Base-by-base conservation (phyloP, 1,140 invertebrate species). In the Zaprionus lachaisei region DNA sequence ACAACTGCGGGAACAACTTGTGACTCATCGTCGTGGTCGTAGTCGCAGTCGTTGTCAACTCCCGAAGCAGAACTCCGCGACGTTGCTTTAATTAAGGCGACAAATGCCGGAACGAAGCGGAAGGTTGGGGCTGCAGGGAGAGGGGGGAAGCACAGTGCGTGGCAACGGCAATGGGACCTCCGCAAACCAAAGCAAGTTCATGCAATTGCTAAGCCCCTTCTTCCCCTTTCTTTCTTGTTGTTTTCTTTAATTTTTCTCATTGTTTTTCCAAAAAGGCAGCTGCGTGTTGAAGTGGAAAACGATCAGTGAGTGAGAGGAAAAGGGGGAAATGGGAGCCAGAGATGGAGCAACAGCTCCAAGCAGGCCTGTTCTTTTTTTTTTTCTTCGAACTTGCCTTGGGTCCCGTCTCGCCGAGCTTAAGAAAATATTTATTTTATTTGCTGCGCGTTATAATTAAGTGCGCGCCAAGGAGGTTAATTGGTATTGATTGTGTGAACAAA, bases 401-500 rank as follows among this genome's bases (percentile, higher is more conserved):
- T 38, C 60, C 15, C 74, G 54, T 55, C 62, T 66, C 24, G 64
- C 34, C 31, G 17, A 24, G 58, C 65, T 70, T 72, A 70, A 76
- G 58, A 71, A 79, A 81, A 85, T 79, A 85, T 79, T 85, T 79
- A 72, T 70, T 84, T 70, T 66, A 73, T 58, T 81, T 75, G 60
- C 55, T 73, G 47, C 61, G 60, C 72, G 31, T 51, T 56, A 26
- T 73, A 83, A 83, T 81, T 76, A 70, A 78, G 54, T 67, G 56
- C 31, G 81, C 82, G 38, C 57, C 81, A 84, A 84, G 81, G 58
- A 81, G 78, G 69, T 73, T 82, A 82, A 86, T 83, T 80, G 71
- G 60, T 85, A 78, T 83, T 76, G 80, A 83, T 80, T 83, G 77
- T 78, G 77, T 68, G 74, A 82, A 81, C 67, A 67, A 63, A 66